Evolutionary conservation across 1,140 invertebrate species (phyloP).

Genomic region (Latrodectus geometricus): DNA sequence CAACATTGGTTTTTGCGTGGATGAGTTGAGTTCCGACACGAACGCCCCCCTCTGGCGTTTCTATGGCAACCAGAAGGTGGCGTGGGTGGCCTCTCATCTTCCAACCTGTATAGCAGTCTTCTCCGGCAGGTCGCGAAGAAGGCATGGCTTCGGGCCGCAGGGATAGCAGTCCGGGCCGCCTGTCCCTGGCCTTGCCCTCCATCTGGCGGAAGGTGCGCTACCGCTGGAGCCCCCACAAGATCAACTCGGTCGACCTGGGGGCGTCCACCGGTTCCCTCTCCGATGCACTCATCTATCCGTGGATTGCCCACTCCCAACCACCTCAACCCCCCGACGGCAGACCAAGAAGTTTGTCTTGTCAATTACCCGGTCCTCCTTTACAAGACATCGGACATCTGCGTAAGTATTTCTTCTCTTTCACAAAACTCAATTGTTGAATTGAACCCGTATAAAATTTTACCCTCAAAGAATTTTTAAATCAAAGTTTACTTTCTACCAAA

Average conservation of each 20-base stretch:
- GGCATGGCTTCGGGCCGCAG: conserved; percentile 46
- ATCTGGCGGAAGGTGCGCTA: conserved; percentile 54
- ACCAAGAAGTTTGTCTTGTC: conserved; percentile 54
- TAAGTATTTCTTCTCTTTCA: too few species aligned
- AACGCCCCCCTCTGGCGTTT: conserved; percentile 11
- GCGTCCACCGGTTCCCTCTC: conserved; percentile 45
- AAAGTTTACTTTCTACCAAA: too few species aligned
- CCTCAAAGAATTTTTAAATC: too few species aligned
- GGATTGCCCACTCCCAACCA: conserved; percentile 16
- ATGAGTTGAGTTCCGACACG: background rate
- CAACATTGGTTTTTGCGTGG: too few species aligned
- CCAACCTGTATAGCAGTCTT: background rate
- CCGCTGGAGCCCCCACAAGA: conserved; percentile 35
- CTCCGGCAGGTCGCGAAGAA: background rate
- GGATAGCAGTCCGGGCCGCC: conserved; percentile 50
- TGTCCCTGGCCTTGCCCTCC: conserved; percentile 43
- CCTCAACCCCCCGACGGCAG: conserved; percentile 29
- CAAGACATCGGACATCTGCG: background rate
- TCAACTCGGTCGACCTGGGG: conserved; percentile 47
- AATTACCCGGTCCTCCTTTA: conserved; percentile 48
- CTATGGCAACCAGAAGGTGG: conserved; percentile 33
- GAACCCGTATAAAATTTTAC: too few species aligned
- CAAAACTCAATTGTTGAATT: too few species aligned
- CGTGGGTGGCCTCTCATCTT: conserved; percentile 13
- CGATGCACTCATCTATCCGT: conserved; percentile 37